Base-by-base conservation (phyloP, 2,888 invertebrate genomes). In the Chironomus riparius region DNA sequence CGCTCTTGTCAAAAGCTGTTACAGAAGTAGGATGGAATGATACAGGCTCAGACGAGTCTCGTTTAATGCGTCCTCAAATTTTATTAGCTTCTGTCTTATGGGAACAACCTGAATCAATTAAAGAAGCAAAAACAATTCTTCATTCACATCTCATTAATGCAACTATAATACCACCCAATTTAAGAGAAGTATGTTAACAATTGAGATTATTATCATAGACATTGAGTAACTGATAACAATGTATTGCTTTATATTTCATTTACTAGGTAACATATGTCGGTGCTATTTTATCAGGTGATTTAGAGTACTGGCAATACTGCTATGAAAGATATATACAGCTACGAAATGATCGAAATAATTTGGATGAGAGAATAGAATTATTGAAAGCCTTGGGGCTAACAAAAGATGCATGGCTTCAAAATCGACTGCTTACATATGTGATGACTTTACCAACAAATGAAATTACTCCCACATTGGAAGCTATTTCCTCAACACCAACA, bases 331-430 rank as follows among this genome's bases (percentile, higher is more conserved):
- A 85, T 74, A 80, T 82, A 0, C 80, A 80, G 18, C 79, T 84
- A 22, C 82, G 82, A 76, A 81, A 83, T 48, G 81, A 81, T 65
- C 81, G 83, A 18, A 84, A 83, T 77, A 83, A 82, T 4, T 81
- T 82, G 73, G 82, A 83, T 47, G 84, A 84, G 77, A 82, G 84
- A 3, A 83, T 84, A 82, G 84, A 84, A 78, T 73, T 84, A 74
- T 71, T 84, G 68, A 80, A 85, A 24, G 84, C 84, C 0, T 78
- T 84, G 76, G 85, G 84, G 1, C 80, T 84, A 65, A 84, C 84
- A 77, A 84, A 84, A 79, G 84, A 85, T 78, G 85, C 84, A 50
- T 84, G 84, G 77, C 81, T 84, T 28, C 85, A 85, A 79, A 85
- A 85, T 79, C 84, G 84, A 22, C 79, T 84, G 78, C 79, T 84